phyloP scores from a whole-genome alignment of 2,113 vertebrate genomes.

The Spea bombifrons region DNA sequence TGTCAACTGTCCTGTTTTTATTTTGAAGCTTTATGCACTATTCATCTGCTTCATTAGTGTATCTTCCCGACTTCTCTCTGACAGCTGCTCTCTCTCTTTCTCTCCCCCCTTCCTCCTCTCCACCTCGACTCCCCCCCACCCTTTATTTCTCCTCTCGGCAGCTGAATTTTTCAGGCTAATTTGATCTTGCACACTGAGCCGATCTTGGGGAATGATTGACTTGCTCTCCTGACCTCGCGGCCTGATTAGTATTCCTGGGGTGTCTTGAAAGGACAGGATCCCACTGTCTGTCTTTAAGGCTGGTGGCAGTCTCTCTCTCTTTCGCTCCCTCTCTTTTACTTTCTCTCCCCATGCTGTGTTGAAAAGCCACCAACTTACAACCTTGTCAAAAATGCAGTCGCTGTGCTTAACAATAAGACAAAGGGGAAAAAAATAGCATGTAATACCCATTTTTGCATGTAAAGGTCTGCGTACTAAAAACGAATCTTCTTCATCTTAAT shows the following conservation, averaged over 20 bases:
- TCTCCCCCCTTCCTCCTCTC: constrained; percentile 56
- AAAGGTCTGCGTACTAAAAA: constrained; percentile 77
- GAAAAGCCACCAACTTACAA: constrained; percentile 79
- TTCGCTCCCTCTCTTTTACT: constrained; percentile 30
- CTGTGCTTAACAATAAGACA: constrained; percentile 72
- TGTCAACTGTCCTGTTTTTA: constrained; percentile 99
- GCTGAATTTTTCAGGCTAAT: constrained; percentile 95
- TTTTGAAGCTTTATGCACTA: constrained; percentile 99
- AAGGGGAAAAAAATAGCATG: constrained; percentile 66
- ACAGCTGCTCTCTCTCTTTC: constrained; percentile 91
- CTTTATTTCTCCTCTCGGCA: constrained; percentile 74
- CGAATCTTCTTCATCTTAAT: constrained; percentile 77
- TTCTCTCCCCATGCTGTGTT: constrained; percentile 69
- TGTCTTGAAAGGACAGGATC: constrained; percentile 81
- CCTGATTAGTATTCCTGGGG: constrained; percentile 97
- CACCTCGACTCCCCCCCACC: background rate
- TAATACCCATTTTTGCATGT: constrained; percentile 78
- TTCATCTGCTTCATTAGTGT: constrained; percentile 99
- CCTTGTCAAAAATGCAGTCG: constrained; percentile 76
- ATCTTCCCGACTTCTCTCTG: constrained; percentile 92
- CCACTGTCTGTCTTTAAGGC: constrained; percentile 96
- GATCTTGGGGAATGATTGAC: constrained; percentile 95
- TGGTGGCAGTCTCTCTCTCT: constrained; percentile 69
- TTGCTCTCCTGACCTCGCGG: constrained; percentile 97
- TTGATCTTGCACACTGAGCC: constrained; percentile 90